Conservation (phyloP, 2,797 vertebrate genomes). For the Epinephelus coioides region DNA sequence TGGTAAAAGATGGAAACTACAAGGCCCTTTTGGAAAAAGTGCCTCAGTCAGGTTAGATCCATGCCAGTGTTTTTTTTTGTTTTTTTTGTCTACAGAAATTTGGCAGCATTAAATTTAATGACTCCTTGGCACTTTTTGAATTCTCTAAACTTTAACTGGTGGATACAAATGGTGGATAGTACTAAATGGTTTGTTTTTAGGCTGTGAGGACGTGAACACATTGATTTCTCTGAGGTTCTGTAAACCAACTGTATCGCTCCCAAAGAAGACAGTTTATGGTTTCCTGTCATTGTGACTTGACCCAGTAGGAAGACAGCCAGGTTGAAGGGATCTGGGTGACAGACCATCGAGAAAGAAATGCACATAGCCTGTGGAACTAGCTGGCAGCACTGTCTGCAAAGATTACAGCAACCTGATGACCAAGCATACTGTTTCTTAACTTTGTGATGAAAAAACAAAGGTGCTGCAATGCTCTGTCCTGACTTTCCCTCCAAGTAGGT, state of each 20-base stretch:
- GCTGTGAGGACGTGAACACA: conserved; percentile 35
- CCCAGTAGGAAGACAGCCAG: conserved; percentile 66
- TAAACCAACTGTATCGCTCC: conserved; percentile 31
- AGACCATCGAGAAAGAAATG: conserved; percentile 40
- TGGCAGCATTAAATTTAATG: conserved; percentile 52
- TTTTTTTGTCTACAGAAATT: conserved; percentile 26
- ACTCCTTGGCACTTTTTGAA: conserved; percentile 49
- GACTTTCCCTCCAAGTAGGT: conserved; percentile 55
- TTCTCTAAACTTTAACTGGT: conserved; percentile 42
- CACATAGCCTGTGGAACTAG: conserved; percentile 67
- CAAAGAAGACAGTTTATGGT: conserved; percentile 41
- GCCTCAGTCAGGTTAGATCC: conserved; percentile 40
- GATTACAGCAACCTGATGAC: conserved; percentile 47
- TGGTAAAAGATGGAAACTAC: conserved; percentile 76
- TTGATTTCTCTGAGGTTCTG: conserved; percentile 27
- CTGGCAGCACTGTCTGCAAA: conserved; percentile 50
- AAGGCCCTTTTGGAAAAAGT: conserved; percentile 56
- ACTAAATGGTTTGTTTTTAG: conserved; percentile 42
- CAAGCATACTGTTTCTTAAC: conserved; percentile 67
- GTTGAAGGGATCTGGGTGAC: conserved; percentile 67
- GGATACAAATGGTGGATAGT: conserved; percentile 35
- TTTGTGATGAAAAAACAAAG: conserved; percentile 56
- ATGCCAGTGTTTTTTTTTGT: conserved; percentile 55
- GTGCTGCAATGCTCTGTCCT: conserved; percentile 29
- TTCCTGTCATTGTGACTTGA: conserved; percentile 73